Conservation (phyloP, 2,888 invertebrate genomes). For the Tetheella fluctuosa region DNA sequence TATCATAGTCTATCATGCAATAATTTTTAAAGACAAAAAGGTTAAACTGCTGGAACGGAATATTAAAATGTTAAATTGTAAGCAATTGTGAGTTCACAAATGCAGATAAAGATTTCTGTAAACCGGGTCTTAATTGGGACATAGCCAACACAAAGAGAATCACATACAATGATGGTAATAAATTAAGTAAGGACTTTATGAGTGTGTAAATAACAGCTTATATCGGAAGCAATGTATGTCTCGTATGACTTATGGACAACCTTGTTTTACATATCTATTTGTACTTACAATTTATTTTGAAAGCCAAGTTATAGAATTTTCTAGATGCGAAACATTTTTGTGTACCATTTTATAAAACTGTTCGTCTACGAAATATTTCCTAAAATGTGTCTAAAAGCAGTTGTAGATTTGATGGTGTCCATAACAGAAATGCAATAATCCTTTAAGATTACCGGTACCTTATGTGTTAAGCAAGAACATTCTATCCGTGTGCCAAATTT, state of each 20-base stretch:
- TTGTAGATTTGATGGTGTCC: too few species aligned
- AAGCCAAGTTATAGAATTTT: not conserved
- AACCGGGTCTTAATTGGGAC: not conserved
- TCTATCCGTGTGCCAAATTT: too few species aligned
- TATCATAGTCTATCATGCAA: too few species aligned
- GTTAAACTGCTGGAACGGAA: too few species aligned
- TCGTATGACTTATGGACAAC: conserved; percentile 11
- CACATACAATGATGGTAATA: conserved; percentile 9
- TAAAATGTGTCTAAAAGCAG: not conserved
- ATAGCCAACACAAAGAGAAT: conserved; percentile 1
- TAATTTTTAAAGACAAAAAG: too few species aligned
- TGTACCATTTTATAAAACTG: not conserved
- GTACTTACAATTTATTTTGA: not conserved
- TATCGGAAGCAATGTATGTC: conserved; percentile 11
- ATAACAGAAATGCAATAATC: too few species aligned
- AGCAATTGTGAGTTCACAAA: not conserved
- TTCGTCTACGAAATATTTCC: not conserved
- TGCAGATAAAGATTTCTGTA: not conserved
- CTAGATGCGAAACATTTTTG: not conserved
- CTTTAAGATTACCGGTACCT: too few species aligned
- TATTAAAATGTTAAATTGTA: too few species aligned
- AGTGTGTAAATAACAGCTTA: conserved; percentile 4
- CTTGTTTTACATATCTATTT: not conserved
- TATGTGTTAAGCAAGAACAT: too few species aligned
- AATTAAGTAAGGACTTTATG: conserved; percentile 1